A percentile compares a stretch with the other conserved stretches of the same genome.
phyloP scores from a whole-genome alignment of 2,113 vertebrate species.

The Serinus canaria region DNA sequence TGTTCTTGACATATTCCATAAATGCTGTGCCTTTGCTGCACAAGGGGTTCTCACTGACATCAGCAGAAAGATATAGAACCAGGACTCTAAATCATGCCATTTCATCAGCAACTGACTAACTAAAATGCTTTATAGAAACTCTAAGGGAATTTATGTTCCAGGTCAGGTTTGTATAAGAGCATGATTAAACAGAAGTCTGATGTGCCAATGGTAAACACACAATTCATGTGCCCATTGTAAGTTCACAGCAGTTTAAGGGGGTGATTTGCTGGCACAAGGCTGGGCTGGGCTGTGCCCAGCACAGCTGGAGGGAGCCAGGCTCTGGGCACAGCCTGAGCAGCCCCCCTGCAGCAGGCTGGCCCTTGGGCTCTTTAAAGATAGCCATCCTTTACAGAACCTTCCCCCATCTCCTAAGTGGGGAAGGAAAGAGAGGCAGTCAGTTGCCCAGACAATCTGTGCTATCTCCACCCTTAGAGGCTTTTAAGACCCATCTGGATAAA shows the following conservation, averaged over 20 bases:
- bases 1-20: background rate
- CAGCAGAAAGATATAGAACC: background rate
- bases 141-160: background rate
- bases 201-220: background rate
- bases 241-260: background rate
- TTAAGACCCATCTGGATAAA: background rate
- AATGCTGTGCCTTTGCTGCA: background rate
- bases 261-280: rapidly evolving
- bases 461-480: background rate
- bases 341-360: background rate
- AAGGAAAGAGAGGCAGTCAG: background rate
- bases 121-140: background rate
- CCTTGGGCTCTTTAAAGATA: background rate
- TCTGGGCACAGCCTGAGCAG: background rate
- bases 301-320: background rate
- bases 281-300: rapidly evolving
- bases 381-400: background rate
- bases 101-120: background rate
- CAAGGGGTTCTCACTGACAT: background rate
- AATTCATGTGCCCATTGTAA: background rate
- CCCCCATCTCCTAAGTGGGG: background rate
- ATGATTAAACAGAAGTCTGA: background rate
- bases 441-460: background rate
- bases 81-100: background rate
- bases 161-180: background rate